These are phyloP conservation scores for Enoplosus armatus DNA, from an alignment of 2,797 vertebrate genomes.

Conservation along the genomic window DNA sequence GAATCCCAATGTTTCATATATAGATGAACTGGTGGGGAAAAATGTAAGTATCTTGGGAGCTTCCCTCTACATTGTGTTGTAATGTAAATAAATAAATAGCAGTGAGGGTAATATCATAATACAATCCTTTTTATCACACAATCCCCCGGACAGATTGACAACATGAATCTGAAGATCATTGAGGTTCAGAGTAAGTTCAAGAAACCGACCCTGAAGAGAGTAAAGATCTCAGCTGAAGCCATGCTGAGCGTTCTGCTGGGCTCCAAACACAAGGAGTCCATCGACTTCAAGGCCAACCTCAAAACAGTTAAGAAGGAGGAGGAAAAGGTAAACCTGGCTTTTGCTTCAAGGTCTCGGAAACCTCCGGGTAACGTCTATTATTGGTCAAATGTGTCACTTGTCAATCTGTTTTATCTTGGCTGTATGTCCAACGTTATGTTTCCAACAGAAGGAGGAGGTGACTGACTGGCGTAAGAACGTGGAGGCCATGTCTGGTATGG, in stretches of 20 bases:
- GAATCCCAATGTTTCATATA: neutral
- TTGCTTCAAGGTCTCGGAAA: neutral
- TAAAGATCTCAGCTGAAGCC: slow-evolving; percentile 86
- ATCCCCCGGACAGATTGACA: slow-evolving; percentile 62
- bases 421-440: slow-evolving; percentile 7
- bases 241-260: slow-evolving; percentile 86
- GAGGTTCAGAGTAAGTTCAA: slow-evolving; percentile 87
- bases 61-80: neutral
- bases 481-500: slow-evolving; percentile 85
- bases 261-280: slow-evolving; percentile 80
- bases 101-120: neutral
- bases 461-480: slow-evolving; percentile 86
- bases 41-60: neutral
- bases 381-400: neutral
- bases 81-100: neutral
- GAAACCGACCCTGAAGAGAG: slow-evolving; percentile 81
- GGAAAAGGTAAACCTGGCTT: slow-evolving; percentile 77
- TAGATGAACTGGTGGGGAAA: neutral
- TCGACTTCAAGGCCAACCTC: slow-evolving; percentile 86
- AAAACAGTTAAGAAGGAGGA: slow-evolving; percentile 88
- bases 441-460: slow-evolving; percentile 80
- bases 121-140: neutral
- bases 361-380: fast-evolving
- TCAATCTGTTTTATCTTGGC: neutral
- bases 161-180: slow-evolving; percentile 77